Conservation (phyloP, 2,113 vertebrate species). For the Indicator maculatus region DNA sequence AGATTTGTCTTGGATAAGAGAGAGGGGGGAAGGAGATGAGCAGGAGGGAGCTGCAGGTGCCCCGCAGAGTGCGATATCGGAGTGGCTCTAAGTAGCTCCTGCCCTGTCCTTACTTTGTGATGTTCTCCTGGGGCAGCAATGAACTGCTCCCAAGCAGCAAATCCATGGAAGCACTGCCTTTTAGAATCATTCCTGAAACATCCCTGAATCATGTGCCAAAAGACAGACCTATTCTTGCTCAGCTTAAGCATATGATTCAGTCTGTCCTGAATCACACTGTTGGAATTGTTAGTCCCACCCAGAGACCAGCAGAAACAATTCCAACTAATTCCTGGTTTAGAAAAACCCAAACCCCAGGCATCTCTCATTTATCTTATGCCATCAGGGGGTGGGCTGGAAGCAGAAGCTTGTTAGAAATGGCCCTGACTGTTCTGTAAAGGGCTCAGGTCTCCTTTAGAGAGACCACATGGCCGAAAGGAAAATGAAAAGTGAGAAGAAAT, state of each 20-base stretch:
- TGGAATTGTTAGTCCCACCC: neutral
- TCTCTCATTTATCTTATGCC: neutral
- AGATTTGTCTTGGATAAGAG: conserved; percentile 9
- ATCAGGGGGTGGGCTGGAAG: neutral
- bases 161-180: neutral
- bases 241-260: neutral
- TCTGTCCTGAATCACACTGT: neutral
- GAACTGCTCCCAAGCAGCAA: neutral
- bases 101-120: neutral
- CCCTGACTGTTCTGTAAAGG: neutral
- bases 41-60: conserved; percentile 2
- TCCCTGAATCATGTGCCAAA: neutral
- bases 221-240: neutral
- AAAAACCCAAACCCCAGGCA: neutral
- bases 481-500: neutral
- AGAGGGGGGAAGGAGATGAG: neutral
- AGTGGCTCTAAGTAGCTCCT: neutral
- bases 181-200: neutral
- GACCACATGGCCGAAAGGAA: neutral
- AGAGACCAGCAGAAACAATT: neutral
- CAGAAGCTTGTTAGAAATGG: neutral
- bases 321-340: neutral
- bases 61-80: neutral
- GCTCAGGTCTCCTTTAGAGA: neutral
- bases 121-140: neutral